These are phyloP conservation scores for Hirtodrosophila duncani DNA, from an alignment of 2,888 invertebrate species.

Conservation along the genomic window DNA sequence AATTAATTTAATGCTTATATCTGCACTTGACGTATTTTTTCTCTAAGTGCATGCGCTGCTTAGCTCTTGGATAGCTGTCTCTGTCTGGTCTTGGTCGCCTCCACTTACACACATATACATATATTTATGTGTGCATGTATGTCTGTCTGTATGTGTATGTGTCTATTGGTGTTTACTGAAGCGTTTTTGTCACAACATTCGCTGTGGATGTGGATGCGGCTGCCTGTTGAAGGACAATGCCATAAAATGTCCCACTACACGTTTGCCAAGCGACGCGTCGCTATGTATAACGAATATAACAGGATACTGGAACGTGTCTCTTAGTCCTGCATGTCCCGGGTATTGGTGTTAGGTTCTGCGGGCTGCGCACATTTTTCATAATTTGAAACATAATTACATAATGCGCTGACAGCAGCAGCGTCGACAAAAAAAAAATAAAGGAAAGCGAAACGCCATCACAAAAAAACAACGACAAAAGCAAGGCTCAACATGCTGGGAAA, in stretches of 20 bases:
- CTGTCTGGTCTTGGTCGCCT: too few species aligned
- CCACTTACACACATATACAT: too few species aligned
- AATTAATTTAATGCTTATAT: too few species aligned
- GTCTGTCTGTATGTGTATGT: conserved; percentile 24
- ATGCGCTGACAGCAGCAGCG: conserved; percentile 55
- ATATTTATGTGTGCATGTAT: conserved; percentile 20
- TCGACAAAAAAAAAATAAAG: conserved; percentile 4
- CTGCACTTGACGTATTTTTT: too few species aligned
- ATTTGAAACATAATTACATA: conserved; percentile 69
- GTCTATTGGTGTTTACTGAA: conserved; percentile 37
- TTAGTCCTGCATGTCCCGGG: too few species aligned
- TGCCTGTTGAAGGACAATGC: conserved; percentile 34
- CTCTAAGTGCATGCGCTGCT: too few species aligned
- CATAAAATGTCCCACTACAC: conserved; percentile 61
- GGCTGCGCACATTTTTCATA: conserved; percentile 56
- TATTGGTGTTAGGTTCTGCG: too few species aligned
- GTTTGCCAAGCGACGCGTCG: conserved; percentile 18
- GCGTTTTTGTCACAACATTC: conserved; percentile 44
- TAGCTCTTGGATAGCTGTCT: too few species aligned
- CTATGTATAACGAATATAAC: neutral
- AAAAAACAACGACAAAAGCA: too few species aligned
- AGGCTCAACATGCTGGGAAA: too few species aligned
- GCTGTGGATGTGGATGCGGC: conserved; percentile 30
- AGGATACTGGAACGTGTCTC: too few species aligned
- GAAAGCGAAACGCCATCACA: conserved; percentile 4